A percentile compares a stretch with the other conserved stretches of the same genome.
phyloP scores from a whole-genome alignment of 2,888 invertebrate genomes.

The Temnothorax rugatulus region DNA sequence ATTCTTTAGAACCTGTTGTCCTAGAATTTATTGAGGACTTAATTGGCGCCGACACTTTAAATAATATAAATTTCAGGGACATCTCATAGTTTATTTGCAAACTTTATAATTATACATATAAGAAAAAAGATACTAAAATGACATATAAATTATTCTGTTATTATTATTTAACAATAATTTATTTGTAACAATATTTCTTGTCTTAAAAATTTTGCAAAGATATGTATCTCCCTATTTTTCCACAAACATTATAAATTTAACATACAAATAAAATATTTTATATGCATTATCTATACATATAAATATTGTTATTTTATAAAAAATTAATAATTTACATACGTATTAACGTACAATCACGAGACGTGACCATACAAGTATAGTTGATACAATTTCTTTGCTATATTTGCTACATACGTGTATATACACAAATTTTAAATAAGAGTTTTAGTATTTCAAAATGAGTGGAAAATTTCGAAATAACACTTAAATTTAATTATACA shows the following conservation, averaged over 20 bases:
- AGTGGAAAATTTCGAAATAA: not conserved
- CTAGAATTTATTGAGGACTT: not conserved
- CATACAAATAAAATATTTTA: too few species aligned
- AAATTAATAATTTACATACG: not conserved
- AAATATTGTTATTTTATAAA: not conserved
- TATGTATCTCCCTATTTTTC: too few species aligned
- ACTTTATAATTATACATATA: not conserved
- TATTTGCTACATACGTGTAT: not conserved
- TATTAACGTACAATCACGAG: not conserved
- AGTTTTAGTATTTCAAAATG: not conserved
- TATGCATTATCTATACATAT: too few species aligned
- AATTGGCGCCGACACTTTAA: slow-evolving; percentile 11
- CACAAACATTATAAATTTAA: too few species aligned
- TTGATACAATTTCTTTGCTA: not conserved
- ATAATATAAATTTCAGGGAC: not conserved
- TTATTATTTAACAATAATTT: not conserved
- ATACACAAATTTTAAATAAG: not conserved
- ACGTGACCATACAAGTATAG: not conserved
- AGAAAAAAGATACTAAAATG: not conserved
- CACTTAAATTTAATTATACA: not conserved
- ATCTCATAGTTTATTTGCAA: not conserved
- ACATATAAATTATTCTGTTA: slow-evolving; percentile 8
- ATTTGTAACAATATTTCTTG: not conserved
- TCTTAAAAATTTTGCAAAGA: not conserved
- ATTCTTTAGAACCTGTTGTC: not conserved